Conservation (phyloP, 2,797 vertebrate species). For the Malurus splendens region DNA sequence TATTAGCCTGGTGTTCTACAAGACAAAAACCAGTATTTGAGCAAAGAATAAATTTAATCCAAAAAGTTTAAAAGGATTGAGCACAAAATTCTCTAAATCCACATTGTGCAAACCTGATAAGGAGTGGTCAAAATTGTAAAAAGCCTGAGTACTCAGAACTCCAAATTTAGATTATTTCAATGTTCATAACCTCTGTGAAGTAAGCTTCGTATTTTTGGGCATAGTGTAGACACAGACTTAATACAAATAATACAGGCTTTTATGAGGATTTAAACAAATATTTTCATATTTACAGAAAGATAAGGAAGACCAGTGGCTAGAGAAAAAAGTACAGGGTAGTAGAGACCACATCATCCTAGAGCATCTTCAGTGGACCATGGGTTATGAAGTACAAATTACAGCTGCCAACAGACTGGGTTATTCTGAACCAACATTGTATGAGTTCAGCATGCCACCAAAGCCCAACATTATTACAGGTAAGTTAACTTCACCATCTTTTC, state of each 20-base stretch:
- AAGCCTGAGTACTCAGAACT: not conserved
- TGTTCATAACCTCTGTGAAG: not conserved
- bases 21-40: not conserved
- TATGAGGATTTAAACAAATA: not conserved
- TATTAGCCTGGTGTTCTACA: not conserved
- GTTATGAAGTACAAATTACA: conserved; percentile 95
- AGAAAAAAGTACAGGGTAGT: conserved; percentile 89
- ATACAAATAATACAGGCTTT: not conserved
- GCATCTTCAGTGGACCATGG: conserved; percentile 94
- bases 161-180: not conserved
- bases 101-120: not conserved
- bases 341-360: conserved; percentile 92
- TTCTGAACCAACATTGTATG: conserved; percentile 94
- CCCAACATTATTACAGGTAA: conserved; percentile 95
- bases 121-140: not conserved
- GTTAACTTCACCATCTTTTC: not conserved
- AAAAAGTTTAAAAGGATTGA: not conserved
- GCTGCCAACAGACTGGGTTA: conserved; percentile 93
- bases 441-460: conserved; percentile 97
- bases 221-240: not conserved
- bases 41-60: not conserved
- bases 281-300: conserved; percentile 78
- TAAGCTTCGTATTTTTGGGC: not conserved
- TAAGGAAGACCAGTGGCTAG: conserved; percentile 97
- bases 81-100: not conserved